These are phyloP conservation scores for Hylomyscus alleni DNA, from an alignment of 2,797 vertebrate genomes.

Conservation along the genomic window DNA sequence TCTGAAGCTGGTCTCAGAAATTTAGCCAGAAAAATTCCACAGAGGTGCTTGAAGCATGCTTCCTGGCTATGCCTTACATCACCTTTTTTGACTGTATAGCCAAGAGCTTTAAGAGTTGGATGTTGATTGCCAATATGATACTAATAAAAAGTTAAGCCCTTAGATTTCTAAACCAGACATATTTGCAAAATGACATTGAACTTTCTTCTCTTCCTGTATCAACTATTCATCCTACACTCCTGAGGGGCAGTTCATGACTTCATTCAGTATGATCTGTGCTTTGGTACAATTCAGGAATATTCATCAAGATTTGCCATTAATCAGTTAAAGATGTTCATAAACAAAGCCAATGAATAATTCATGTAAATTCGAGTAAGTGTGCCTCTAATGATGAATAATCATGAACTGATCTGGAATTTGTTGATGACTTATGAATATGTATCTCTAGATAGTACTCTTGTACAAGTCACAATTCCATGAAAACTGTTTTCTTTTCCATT, in stretches of 20 bases:
- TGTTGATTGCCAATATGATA: slow-evolving; percentile 77
- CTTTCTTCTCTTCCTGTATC: slow-evolving; percentile 58
- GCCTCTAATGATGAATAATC: slow-evolving; percentile 83
- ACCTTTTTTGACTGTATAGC: slow-evolving; percentile 74
- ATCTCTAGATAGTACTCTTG: slow-evolving; percentile 74
- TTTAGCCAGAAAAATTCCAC: slow-evolving; percentile 21
- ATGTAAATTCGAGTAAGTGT: slow-evolving; percentile 76
- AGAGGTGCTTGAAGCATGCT: slow-evolving; percentile 62
- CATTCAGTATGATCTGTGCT: slow-evolving; percentile 72
- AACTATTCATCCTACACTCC: slow-evolving; percentile 71
- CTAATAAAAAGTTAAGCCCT: slow-evolving; percentile 79
- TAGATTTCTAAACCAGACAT: slow-evolving; percentile 81
- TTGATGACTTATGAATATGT: slow-evolving; percentile 85
- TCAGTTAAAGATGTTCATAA: slow-evolving; percentile 86
- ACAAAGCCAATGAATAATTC: slow-evolving; percentile 84
- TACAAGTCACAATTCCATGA: slow-evolving; percentile 74
- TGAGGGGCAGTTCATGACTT: slow-evolving; percentile 73
- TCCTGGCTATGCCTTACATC: slow-evolving; percentile 65
- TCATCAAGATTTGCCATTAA: slow-evolving; percentile 81
- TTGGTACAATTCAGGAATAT: slow-evolving; percentile 79
- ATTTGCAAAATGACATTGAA: slow-evolving; percentile 76
- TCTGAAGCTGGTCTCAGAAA: slow-evolving; percentile 66
- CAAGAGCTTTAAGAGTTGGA: slow-evolving; percentile 64
- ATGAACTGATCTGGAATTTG: slow-evolving; percentile 82
- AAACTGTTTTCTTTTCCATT: slow-evolving; percentile 71